These are phyloP conservation scores for Conus betulinus DNA, from an alignment of 1,140 invertebrate genomes.

Conservation along the genomic window DNA sequence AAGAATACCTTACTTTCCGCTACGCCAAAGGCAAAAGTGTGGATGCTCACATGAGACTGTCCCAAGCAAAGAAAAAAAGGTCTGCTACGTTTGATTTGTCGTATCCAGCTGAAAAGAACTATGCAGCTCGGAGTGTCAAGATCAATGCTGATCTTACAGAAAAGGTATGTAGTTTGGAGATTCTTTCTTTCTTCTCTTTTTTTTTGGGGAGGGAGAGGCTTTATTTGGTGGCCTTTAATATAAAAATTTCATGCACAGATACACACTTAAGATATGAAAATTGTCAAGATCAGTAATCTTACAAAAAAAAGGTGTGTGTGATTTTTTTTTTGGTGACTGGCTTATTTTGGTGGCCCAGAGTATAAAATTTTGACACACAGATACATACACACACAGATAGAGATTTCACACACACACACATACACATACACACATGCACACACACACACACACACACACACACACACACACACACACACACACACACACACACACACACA, in stretches of 20 bases:
- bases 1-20: constrained; percentile 33
- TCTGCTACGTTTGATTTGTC: constrained; percentile 28
- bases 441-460: not conserved
- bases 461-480: too few relatives aligned
- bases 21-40: constrained; percentile 44
- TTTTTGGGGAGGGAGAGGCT: not conserved
- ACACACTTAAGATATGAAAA: not conserved
- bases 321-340: not conserved
- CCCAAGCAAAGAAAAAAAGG: constrained; percentile 22
- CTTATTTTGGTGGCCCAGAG: too few relatives aligned
- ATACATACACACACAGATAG: not conserved
- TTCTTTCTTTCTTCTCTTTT: not conserved
- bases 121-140: constrained; percentile 11
- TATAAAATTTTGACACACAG: not conserved
- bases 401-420: not conserved
- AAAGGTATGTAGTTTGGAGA: not conserved
- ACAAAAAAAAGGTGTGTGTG: too few relatives aligned
- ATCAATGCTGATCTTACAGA: constrained; percentile 2
- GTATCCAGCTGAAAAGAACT: constrained; percentile 24
- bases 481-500: too few relatives aligned
- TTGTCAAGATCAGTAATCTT: too few relatives aligned
- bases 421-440: not conserved
- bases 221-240: too few relatives aligned
- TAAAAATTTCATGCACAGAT: not conserved
- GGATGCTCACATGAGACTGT: constrained; percentile 13